Conservation (phyloP, 1,140 invertebrate genomes). For the Ceratosolen solmsi region DNA sequence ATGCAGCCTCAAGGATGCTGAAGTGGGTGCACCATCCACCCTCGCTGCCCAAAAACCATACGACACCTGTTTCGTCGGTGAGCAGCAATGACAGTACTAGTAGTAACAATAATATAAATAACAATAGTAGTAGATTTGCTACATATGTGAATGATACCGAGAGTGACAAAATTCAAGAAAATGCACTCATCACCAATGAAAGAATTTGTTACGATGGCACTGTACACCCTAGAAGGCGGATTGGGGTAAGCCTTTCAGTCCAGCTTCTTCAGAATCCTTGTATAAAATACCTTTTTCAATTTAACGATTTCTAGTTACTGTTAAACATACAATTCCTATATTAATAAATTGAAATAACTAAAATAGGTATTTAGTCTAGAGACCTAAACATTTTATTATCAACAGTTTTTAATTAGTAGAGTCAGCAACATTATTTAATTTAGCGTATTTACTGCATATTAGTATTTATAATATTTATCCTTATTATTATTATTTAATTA, state of each 20-base stretch:
- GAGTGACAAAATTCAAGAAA: neutral
- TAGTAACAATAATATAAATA: neutral
- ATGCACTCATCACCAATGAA: neutral
- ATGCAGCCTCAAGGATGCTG: conserved; percentile 64
- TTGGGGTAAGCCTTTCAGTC: conserved; percentile 35
- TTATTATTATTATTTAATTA: too few species aligned
- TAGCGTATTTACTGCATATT: too few species aligned
- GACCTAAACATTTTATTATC: too few species aligned
- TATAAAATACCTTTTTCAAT: neutral
- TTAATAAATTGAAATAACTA: too few species aligned
- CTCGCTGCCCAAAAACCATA: conserved; percentile 62
- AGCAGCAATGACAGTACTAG: neutral
- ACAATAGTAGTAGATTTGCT: neutral
- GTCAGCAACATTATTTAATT: too few species aligned
- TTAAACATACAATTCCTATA: too few species aligned
- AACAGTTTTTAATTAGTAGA: too few species aligned
- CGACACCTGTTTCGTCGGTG: neutral
- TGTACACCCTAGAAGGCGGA: conserved; percentile 8
- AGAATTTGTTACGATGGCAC: too few species aligned
- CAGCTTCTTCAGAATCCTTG: neutral
- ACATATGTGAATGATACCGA: neutral
- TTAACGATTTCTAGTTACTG: neutral
- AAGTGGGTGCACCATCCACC: conserved; percentile 69
- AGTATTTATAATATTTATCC: too few species aligned
- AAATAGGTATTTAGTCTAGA: too few species aligned